Conservation (phyloP, 2,888 invertebrate species). For the Rapana venosa region DNA sequence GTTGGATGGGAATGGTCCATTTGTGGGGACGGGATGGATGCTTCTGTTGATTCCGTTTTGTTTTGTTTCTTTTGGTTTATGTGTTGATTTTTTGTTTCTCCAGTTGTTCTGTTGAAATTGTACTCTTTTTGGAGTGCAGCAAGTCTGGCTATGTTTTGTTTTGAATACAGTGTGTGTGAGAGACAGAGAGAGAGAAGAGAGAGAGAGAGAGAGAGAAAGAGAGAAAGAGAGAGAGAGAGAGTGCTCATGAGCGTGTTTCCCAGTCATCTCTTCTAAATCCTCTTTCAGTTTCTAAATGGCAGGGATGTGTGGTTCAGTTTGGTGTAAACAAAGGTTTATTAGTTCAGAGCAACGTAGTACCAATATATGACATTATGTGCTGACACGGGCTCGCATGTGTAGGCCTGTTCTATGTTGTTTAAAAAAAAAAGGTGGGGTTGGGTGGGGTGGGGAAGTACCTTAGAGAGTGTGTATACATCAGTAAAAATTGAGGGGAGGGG, state of each 20-base stretch:
- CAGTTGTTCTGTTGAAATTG: not conserved
- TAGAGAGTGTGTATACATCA: too few species aligned
- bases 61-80: not conserved
- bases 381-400: too few species aligned
- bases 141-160: too few species aligned
- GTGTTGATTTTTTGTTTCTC: not conserved
- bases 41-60: not conserved
- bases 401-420: too few species aligned
- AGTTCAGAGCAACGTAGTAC: too few species aligned
- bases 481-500: too few species aligned
- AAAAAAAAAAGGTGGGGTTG: too few species aligned
- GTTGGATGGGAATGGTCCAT: not conserved
- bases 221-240: not conserved
- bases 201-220: not conserved
- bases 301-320: not conserved
- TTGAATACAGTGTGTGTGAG: not conserved
- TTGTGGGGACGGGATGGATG: not conserved
- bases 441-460: too few species aligned
- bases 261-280: not conserved
- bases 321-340: not conserved
- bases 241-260: not conserved
- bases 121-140: not conserved
- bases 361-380: too few species aligned
- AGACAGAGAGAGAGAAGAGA: not conserved
- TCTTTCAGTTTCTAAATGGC: not conserved